phyloP scores from a whole-genome alignment of 2,888 invertebrate species.

The Seira musarum region DNA sequence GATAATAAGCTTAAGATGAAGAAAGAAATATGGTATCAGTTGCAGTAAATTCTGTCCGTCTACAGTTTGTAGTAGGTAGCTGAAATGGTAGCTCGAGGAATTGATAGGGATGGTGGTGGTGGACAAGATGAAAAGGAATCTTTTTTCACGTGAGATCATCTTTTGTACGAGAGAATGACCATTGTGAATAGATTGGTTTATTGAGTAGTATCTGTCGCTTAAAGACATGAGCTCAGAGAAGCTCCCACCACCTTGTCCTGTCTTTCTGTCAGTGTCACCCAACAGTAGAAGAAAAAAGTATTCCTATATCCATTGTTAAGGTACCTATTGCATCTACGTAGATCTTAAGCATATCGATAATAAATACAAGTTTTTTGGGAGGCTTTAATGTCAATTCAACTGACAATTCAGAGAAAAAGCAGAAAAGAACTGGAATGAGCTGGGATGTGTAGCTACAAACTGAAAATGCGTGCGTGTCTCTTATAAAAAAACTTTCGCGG shows the following conservation, averaged over 20 bases:
- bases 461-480: not conserved
- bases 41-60: slow-evolving; percentile 1
- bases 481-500: slow-evolving; percentile 47
- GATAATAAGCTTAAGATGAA: slow-evolving; percentile 19
- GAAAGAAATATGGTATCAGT: slow-evolving; percentile 26
- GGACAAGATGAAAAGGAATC: slow-evolving; percentile 12
- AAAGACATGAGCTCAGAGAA: slow-evolving; percentile 36
- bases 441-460: too few species aligned
- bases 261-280: too few species aligned
- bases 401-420: not conserved
- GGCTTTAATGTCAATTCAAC: slow-evolving; percentile 17
- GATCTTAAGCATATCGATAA: not conserved
- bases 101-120: slow-evolving; percentile 1
- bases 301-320: not conserved
- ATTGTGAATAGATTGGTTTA: slow-evolving; percentile 48
- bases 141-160: too few species aligned
- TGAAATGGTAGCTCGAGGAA: too few species aligned
- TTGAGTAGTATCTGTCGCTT: slow-evolving; percentile 57
- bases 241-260: too few species aligned
- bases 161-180: too few species aligned
- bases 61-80: too few species aligned
- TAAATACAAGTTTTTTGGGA: slow-evolving; percentile 1
- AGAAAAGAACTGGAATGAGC: slow-evolving; percentile 4
- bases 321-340: not conserved
- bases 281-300: not conserved